Base-by-base conservation (phyloP, 2,113 vertebrate genomes). In the Menura novaehollandiae region DNA sequence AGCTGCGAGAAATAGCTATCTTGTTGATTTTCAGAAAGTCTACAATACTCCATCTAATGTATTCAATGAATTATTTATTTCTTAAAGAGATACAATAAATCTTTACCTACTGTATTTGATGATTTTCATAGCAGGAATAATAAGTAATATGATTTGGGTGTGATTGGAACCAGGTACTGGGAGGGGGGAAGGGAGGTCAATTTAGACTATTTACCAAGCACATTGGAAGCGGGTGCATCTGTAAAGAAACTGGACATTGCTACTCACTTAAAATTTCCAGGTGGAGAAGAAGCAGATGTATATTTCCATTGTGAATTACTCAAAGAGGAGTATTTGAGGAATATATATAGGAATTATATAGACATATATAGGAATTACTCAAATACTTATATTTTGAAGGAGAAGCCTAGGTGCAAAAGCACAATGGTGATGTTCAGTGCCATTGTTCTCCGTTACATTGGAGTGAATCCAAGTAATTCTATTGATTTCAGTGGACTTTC, bases 21-120 rank as follows among this genome's bases (percentile, higher is more conserved):
- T 78, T 96, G 76, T 83, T 97, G 95, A 97, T 97, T 97, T 97
- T 97, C 72, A 18, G 88, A 85, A 97, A 94, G 82, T 97, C 95
- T 95, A 97, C 58, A 97, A 94, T 97, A 88, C 81, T 97, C 97
- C 46, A 72, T 53, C 55, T 97, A 97, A 97, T 97, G 58, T 94
- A 97, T 94, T 96, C 91, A 97, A 96, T 96, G 94, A 97, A 97
- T 97, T 97, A 97, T 97, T 97, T 97, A 96, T 97, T 97, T 97
- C 96, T 97, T 91, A 97, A 97, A 97, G 95, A 91, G 85, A 96
- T 93, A 92, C 71, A 88, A 96, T 97, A 98, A 97, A 98, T 97
- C 95, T 98, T 97, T 96, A 89, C 97, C 93, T 97, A 93, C 79
- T 96, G 75, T 96, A 96, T 75, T 92, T 96, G 93, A 94, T 98